Evolutionary conservation across 2,888 invertebrate genomes (phyloP).

Genomic region (Achlya flavicornis): DNA sequence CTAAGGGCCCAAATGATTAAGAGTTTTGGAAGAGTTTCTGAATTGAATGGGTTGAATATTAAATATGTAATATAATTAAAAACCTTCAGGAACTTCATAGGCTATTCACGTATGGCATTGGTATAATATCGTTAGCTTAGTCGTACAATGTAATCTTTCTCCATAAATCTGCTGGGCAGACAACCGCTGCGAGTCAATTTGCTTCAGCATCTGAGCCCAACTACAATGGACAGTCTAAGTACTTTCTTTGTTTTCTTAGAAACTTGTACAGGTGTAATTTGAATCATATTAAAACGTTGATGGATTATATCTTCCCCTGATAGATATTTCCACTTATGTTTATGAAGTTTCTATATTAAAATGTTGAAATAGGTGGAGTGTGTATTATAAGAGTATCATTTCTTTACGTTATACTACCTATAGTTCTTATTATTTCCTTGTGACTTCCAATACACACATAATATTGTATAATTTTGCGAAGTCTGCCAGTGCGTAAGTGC

Average conservation of each 20-base stretch:
- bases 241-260: background rate
- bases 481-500: too few species aligned
- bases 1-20: conserved; percentile 18
- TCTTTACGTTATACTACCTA: too few species aligned
- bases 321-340: too few species aligned
- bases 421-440: too few species aligned
- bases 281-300: too few species aligned
- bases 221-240: conserved; percentile 21
- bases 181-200: conserved; percentile 42
- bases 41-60: background rate
- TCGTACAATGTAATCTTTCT: conserved; percentile 26
- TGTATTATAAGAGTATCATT: too few species aligned
- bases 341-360: too few species aligned
- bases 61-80: too few species aligned
- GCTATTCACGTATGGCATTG: background rate
- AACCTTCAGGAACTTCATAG: conserved; percentile 11
- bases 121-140: conserved; percentile 13
- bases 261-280: background rate
- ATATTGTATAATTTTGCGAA: too few species aligned
- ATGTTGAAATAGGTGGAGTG: too few species aligned
- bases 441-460: too few species aligned
- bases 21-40: background rate
- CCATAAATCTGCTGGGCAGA: conserved; percentile 34
- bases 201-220: conserved; percentile 48
- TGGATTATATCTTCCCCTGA: too few species aligned